Evolutionary conservation across 2,888 invertebrate genomes (phyloP).

Genomic region (Phoenoteleia sp.): DNA sequence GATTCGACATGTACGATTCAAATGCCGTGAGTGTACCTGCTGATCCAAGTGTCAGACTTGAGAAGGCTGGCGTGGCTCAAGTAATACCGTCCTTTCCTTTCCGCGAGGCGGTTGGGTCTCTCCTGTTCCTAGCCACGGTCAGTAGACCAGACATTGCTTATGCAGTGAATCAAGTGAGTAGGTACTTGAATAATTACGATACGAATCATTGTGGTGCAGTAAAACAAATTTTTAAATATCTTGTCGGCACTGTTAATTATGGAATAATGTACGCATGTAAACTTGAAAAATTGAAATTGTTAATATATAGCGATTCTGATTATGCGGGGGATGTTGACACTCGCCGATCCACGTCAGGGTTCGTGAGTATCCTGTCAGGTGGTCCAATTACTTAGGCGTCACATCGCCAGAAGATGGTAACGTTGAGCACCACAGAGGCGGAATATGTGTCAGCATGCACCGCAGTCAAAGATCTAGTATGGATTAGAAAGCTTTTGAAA

Average conservation of each 20-base stretch:
- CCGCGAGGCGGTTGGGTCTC: constrained; percentile 56
- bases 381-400: too few species aligned
- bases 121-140: constrained; percentile 52
- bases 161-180: constrained; percentile 57
- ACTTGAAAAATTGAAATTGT: too few species aligned
- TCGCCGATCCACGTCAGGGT: constrained; percentile 60
- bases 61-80: background rate
- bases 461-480: background rate
- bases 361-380: too few species aligned
- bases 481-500: background rate
- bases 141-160: constrained; percentile 70
- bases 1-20: constrained; percentile 37
- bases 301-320: constrained; percentile 71
- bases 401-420: too few species aligned
- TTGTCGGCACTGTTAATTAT: constrained; percentile 39
- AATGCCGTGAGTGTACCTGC: background rate
- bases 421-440: too few species aligned
- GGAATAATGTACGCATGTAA: constrained; percentile 29
- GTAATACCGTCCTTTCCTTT: constrained; percentile 18
- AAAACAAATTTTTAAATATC: constrained; percentile 64
- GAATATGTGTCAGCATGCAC: constrained; percentile 24
- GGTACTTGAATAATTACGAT: constrained; percentile 40
- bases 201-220: constrained; percentile 55
- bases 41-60: background rate
- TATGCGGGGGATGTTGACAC: constrained; percentile 61